phyloP scores from a whole-genome alignment of 2,797 vertebrate genomes.

The Rhinogobio ventralis region DNA sequence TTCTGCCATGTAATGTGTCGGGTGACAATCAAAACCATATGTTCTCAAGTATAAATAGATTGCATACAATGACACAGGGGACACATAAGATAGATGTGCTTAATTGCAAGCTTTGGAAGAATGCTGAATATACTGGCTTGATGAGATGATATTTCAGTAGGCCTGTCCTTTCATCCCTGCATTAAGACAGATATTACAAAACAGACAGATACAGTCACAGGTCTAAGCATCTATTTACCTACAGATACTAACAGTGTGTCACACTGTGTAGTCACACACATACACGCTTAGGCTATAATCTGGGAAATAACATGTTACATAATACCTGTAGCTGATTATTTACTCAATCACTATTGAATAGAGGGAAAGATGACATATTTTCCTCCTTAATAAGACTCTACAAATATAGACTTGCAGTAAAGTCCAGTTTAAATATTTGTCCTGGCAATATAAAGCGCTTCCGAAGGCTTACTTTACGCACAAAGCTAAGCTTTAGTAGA shows the following conservation, averaged over 20 bases:
- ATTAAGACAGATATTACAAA: constrained; percentile 60
- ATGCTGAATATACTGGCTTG: neutral
- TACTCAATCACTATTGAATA: constrained; percentile 66
- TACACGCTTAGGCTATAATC: constrained; percentile 25
- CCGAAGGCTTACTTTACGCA: constrained; percentile 52
- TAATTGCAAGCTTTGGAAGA: constrained; percentile 21
- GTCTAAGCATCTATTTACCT: constrained; percentile 60
- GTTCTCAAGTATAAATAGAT: constrained; percentile 18
- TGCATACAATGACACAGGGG: constrained; percentile 31
- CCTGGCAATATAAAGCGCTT: constrained; percentile 56
- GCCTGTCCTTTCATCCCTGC: constrained; percentile 62
- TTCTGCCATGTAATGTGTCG: constrained; percentile 25
- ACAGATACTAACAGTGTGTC: constrained; percentile 39
- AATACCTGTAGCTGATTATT: constrained; percentile 64
- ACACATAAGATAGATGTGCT: neutral
- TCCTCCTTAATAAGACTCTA: constrained; percentile 55
- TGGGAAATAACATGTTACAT: constrained; percentile 64
- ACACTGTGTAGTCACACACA: constrained; percentile 42
- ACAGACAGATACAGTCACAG: constrained; percentile 38
- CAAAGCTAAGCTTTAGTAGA: constrained; percentile 57
- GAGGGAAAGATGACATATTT: constrained; percentile 59
- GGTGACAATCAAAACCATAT: constrained; percentile 12
- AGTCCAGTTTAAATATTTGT: constrained; percentile 71
- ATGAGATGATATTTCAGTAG: neutral
- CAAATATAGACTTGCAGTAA: constrained; percentile 65